Evolutionary conservation across 2,113 vertebrate species (phyloP).

Genomic region (Erythrocebus patas): DNA sequence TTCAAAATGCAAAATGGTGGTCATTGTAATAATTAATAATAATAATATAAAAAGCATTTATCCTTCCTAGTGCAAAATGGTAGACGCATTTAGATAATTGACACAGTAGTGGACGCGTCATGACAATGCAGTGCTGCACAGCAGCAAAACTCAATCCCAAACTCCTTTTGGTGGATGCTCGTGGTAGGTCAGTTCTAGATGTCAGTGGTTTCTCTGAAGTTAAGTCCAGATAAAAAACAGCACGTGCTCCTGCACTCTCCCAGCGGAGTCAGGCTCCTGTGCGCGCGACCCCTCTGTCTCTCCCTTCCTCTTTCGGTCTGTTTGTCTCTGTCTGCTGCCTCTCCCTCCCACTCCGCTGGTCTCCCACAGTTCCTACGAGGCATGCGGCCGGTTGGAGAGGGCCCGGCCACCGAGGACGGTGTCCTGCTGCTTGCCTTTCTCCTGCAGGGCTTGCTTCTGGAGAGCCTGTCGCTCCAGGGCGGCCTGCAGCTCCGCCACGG

Average conservation of each 20-base stretch:
- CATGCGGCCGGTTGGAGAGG: slow-evolving; percentile 83
- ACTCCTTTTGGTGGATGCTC: not conserved
- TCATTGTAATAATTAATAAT: slow-evolving; percentile 67
- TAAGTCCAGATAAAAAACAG: not conserved
- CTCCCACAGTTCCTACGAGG: slow-evolving; percentile 77
- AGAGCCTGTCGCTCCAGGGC: not conserved
- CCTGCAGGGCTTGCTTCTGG: not conserved
- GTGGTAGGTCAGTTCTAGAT: not conserved
- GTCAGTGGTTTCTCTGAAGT: not conserved
- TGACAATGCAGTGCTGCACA: slow-evolving; percentile 81
- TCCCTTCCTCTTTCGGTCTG: not conserved
- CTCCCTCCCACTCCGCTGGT: not conserved
- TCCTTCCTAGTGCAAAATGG: slow-evolving; percentile 31
- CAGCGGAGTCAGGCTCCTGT: not conserved
- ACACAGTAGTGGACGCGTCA: not conserved
- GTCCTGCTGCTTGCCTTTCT: slow-evolving; percentile 45
- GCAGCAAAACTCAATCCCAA: slow-evolving; percentile 82
- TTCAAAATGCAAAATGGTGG: slow-evolving; percentile 79
- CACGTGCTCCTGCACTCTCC: not conserved
- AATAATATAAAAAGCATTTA: slow-evolving; percentile 76
- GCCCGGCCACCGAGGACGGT: slow-evolving; percentile 63
- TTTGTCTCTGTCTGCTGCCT: not conserved
- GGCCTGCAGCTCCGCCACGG: not conserved
- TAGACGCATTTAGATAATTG: slow-evolving; percentile 69
- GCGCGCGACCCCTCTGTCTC: not conserved